Evolutionary conservation across 2,113 vertebrate species (phyloP), one percentile per base, ranked within the genome.

Genomic region (Dicentrarchus labrax): DNA sequence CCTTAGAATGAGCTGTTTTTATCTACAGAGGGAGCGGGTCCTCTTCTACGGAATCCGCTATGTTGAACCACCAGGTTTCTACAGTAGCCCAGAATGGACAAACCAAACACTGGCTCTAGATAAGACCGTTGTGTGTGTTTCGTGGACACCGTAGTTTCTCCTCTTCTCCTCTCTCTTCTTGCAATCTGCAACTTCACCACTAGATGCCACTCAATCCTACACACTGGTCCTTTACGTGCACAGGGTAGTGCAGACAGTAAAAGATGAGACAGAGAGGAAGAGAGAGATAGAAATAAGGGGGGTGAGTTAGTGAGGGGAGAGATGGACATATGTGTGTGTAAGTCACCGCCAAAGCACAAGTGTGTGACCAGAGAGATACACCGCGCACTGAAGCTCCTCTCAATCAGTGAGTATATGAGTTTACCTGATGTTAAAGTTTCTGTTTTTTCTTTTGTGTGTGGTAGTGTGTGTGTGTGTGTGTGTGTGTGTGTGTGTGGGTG

Each of bases 361-460:
- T 22, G 86, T 76, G 66, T 72, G 38, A 57, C 15, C 0, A 43
- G 38, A 79, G 65, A 64, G 30, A 69, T 8, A 6, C 47, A 57
- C 0, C 19, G 41, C n/a, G 4, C 4, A n/a, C 21, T 0, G 56
- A 54, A 16, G 74, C 82, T 72, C 78, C 69, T 69, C 64, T 75
- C 50, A 36, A n/a, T 21, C 76, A 38, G 86, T 89, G 54, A 92
- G 88, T 88, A 48, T 11, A 19, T 50, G 8, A 71, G 59, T 79
- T 70, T 39, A 64, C 9, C 2, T 39, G 9, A 2, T 30, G 8
- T 36, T 54, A 6, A 21, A n/a, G 6, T 7, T 16, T 64, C 3
- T 61, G 38, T 36, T 17, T 61, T 61, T 19, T 10, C 45, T 12
- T 72, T 21, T 41, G 5, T 17, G 17, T 61, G 0, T 15, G n/a